Conservation (phyloP, 2,797 vertebrate species). For the Selene dorsalis region DNA sequence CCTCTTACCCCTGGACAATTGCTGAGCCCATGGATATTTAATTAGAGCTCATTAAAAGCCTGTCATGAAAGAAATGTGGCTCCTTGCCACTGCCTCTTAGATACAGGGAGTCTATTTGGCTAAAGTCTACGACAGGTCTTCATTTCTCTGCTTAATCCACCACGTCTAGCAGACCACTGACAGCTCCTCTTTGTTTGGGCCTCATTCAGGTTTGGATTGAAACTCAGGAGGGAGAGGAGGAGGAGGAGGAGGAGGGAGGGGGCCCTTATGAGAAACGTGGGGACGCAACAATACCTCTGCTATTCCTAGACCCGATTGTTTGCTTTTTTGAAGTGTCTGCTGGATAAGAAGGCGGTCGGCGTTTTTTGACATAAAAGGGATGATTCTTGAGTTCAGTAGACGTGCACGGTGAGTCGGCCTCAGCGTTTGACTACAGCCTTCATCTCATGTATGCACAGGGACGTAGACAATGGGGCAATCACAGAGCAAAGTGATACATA, state of each 20-base stretch:
- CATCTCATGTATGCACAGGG: constrained; percentile 27
- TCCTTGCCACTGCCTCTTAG: constrained; percentile 78
- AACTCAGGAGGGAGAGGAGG: constrained; percentile 50
- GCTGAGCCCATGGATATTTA: constrained; percentile 78
- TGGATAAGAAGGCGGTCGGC: constrained; percentile 51
- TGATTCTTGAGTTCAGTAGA: constrained; percentile 53
- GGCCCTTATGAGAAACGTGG: constrained; percentile 66
- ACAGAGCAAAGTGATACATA: constrained; percentile 6
- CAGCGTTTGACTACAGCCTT: constrained; percentile 15
- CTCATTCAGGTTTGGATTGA: constrained; percentile 74
- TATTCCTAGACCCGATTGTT: constrained; percentile 76
- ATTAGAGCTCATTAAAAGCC: constrained; percentile 83
- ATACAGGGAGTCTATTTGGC: constrained; percentile 77
- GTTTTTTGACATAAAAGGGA: constrained; percentile 55
- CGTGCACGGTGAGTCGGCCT: constrained; percentile 30
- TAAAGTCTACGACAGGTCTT: constrained; percentile 71
- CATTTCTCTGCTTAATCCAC: constrained; percentile 74
- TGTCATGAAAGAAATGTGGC: constrained; percentile 83
- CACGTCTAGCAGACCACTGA: constrained; percentile 66
- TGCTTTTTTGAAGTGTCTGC: constrained; percentile 76
- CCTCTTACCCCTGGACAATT: constrained; percentile 64
- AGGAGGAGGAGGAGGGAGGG: constrained; percentile 33
- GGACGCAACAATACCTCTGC: constrained; percentile 67
- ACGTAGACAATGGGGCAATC: constrained; percentile 48
- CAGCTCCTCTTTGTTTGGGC: constrained; percentile 72